Evolutionary conservation across 1,140 invertebrate species (phyloP).

Genomic region (Amphibalanus amphitrite): DNA sequence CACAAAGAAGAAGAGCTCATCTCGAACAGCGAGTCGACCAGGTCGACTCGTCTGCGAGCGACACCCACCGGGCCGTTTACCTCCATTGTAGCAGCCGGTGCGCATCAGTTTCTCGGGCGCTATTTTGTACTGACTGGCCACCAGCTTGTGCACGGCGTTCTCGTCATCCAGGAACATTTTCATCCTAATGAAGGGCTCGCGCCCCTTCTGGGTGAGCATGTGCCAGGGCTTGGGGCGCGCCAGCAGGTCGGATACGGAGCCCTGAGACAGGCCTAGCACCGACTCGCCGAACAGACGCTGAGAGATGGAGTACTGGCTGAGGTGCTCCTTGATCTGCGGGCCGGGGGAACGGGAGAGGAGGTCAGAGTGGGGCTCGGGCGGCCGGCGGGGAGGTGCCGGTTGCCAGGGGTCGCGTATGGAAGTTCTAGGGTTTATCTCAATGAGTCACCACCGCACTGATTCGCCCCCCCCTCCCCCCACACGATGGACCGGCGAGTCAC

Average conservation of each 20-base stretch:
- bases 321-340: constrained; percentile 87
- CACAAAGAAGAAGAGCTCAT: too few species aligned
- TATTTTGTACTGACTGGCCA: constrained; percentile 94
- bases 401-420: too few species aligned
- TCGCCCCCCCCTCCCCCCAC: too few species aligned
- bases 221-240: constrained; percentile 93
- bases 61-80: not conserved
- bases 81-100: constrained; percentile 68
- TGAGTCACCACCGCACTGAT: too few species aligned
- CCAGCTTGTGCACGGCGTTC: constrained; percentile 87
- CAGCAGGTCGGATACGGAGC: constrained; percentile 83
- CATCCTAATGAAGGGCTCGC: constrained; percentile 95
- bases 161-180: constrained; percentile 96
- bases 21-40: too few species aligned
- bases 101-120: constrained; percentile 89
- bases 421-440: too few species aligned
- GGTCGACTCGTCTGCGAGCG: too few species aligned
- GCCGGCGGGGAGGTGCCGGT: too few species aligned
- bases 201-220: constrained; percentile 90
- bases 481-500: too few species aligned
- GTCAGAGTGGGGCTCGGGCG: too few species aligned
- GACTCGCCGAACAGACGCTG: constrained; percentile 95
- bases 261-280: constrained; percentile 87
- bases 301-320: constrained; percentile 96
- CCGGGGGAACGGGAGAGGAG: too few species aligned